Percentiles rank a stretch among this genome's conserved stretches.
These are phyloP conservation scores for Anolis carolinensis DNA, from an alignment of 2,113 vertebrate species.

Conservation along the genomic window DNA sequence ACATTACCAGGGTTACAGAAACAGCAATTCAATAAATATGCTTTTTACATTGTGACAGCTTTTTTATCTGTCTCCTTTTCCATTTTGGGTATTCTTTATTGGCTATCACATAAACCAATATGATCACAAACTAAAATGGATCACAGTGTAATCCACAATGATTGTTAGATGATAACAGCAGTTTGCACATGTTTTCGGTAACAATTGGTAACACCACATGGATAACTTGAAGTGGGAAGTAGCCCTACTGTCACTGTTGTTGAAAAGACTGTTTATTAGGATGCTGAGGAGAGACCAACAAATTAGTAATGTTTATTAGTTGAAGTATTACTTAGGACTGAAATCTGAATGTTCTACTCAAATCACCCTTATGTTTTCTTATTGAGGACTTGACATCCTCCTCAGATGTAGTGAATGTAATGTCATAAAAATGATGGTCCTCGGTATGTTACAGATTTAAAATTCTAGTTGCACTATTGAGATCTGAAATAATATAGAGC, in stretches of 20 bases:
- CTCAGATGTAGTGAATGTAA: constrained; percentile 2
- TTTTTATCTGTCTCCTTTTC: background rate
- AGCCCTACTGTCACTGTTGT: background rate
- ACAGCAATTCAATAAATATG: constrained; percentile 20
- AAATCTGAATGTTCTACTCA: background rate
- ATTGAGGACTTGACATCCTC: constrained; percentile 8
- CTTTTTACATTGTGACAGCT: constrained; percentile 18
- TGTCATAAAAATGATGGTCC: constrained; percentile 33
- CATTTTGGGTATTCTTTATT: background rate
- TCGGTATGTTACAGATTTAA: constrained; percentile 5
- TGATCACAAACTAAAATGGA: background rate
- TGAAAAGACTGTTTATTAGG: constrained; percentile 14
- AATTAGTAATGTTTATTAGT: constrained; percentile 34
- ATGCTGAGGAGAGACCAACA: background rate
- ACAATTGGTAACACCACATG: background rate
- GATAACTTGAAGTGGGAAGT: background rate
- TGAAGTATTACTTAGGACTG: constrained; percentile 12
- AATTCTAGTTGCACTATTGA: constrained; percentile 31
- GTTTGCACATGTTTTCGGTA: background rate
- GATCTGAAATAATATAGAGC: constrained; percentile 5
- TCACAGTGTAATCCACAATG: background rate
- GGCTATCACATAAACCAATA: background rate
- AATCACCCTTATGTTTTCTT: constrained; percentile 15
- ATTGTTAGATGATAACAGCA: background rate
- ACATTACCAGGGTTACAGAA: background rate